Base-by-base conservation (phyloP, 2,888 invertebrate genomes). In the Galeopsomyia nigrocyanea region DNA sequence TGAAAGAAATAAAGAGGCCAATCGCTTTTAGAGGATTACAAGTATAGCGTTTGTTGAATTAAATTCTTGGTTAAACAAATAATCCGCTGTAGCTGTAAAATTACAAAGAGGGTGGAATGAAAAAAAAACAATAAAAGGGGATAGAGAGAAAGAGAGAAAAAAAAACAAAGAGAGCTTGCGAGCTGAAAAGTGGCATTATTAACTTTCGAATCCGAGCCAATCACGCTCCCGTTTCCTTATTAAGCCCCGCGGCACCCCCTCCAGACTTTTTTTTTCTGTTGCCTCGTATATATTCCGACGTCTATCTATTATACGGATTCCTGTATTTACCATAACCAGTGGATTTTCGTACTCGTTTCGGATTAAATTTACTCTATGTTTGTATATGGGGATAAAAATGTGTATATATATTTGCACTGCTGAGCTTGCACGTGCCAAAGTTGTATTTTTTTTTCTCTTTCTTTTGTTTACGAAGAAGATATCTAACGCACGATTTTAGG, bases 191-290 rank as follows among this genome's bases (percentile, higher is more conserved):
- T 79, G 76, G 78, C 80, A 79, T 82, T 82, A 83, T 83, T 82
- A 82, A 81, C 81, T 82, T 80, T 80, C 82, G 81, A 82, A 81
- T 82, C 26, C 80, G 82, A 81, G 81, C 81, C 81, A 82, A 82
- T 82, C 82, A 79, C 77, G 77, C 75, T n/a, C 39, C 10, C 76
- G 82, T 67, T 75, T 73, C 70, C 75, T 73, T 75, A 77, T 77
- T 77, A 77, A 76, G 76, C 77, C 77, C 76, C 53, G 76, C 73
- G 76, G 77, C 76, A 57, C 61, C 57, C 74, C 49, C 7, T 7
- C 26, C 39, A 49, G 53, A 68, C 56, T 71, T 64, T 68, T 68
- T 71, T 67, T 61, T 66, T 68, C 75, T 68, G 26, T 5, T n/a
- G n/a, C n/a, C 65, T 67, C 66, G 66, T 57, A 50, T 47, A 31